Evolutionary conservation across 2,888 invertebrate genomes (phyloP).

Genomic region (Noctua janthina): DNA sequence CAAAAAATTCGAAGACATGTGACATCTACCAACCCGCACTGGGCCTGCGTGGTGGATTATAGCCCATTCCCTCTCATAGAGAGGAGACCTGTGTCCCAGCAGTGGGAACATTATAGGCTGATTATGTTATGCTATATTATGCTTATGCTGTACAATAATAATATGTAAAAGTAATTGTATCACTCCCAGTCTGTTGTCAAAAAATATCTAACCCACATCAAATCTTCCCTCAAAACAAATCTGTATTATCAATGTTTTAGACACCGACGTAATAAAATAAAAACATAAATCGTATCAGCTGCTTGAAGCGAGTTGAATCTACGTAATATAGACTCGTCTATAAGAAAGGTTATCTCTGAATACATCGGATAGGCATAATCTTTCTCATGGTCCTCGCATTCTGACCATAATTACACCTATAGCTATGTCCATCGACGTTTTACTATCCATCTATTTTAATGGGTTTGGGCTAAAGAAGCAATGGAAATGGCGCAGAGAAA

Average conservation of each 20-base stretch:
- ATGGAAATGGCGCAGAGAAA: slow-evolving; percentile 14
- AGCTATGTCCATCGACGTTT: slow-evolving; percentile 5
- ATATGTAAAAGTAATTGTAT: neutral
- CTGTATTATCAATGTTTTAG: slow-evolving; percentile 13
- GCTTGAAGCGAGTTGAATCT: slow-evolving; percentile 13
- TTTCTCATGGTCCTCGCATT: slow-evolving; percentile 20
- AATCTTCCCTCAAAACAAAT: slow-evolving; percentile 15
- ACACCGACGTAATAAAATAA: slow-evolving; percentile 30
- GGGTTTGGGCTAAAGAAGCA: slow-evolving; percentile 4
- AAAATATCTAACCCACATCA: slow-evolving; percentile 21
- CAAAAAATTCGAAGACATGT: no score
- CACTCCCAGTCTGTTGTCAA: neutral
- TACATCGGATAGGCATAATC: slow-evolving; percentile 36
- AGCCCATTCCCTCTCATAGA: no score
- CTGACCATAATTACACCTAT: slow-evolving; percentile 11
- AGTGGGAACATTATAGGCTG: no score
- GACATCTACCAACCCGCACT: no score
- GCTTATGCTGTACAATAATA: no score
- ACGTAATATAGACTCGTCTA: slow-evolving; percentile 7
- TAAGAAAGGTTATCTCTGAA: slow-evolving; percentile 49
- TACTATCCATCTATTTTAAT: slow-evolving; percentile 16
- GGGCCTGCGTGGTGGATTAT: no score
- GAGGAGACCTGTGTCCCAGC: no score
- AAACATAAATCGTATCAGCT: slow-evolving; percentile 9
- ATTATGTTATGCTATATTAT: no score